These are phyloP conservation scores for Spodoptera littoralis DNA, from an alignment of 2,888 invertebrate species.

Conservation along the genomic window DNA sequence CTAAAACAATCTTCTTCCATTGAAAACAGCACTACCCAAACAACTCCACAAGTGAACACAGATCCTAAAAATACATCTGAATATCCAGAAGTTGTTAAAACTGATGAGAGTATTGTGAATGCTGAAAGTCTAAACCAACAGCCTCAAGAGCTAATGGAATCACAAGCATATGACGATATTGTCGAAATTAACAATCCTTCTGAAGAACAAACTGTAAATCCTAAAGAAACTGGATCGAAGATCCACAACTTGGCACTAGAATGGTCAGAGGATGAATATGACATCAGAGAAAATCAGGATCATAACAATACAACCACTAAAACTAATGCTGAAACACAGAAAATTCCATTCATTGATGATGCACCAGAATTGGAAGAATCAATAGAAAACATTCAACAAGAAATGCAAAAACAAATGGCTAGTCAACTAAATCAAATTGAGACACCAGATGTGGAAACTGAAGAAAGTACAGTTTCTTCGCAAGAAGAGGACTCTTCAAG, in stretches of 20 bases:
- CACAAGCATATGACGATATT: conserved; percentile 56
- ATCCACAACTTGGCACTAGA: conserved; percentile 74
- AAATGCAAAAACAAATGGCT: conserved; percentile 78
- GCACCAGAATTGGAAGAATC: conserved; percentile 77
- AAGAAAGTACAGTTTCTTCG: conserved; percentile 64
- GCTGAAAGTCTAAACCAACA: conserved; percentile 25
- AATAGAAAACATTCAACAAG: conserved; percentile 84
- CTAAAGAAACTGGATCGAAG: conserved; percentile 58
- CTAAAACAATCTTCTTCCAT: conserved; percentile 1
- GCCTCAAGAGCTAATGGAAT: conserved; percentile 33
- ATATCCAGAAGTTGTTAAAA: conserved; percentile 27
- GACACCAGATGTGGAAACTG: conserved; percentile 41
- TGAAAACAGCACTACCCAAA: conserved; percentile 7
- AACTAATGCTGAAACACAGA: conserved; percentile 11
- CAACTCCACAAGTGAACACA: conserved; percentile 27
- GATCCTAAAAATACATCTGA: conserved; percentile 18
- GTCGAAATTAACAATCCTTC: conserved; percentile 32
- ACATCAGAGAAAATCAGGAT: conserved; percentile 45
- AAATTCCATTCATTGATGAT: conserved; percentile 17
- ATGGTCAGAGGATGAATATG: conserved; percentile 81
- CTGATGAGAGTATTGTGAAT: conserved; percentile 7
- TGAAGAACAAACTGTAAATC: background rate
- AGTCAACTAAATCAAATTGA: conserved; percentile 13
- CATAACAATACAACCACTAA: conserved; percentile 17
- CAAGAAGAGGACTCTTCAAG: conserved; percentile 57